Base-by-base conservation (phyloP, 2,113 vertebrate species). In the Tachycineta bicolor region DNA sequence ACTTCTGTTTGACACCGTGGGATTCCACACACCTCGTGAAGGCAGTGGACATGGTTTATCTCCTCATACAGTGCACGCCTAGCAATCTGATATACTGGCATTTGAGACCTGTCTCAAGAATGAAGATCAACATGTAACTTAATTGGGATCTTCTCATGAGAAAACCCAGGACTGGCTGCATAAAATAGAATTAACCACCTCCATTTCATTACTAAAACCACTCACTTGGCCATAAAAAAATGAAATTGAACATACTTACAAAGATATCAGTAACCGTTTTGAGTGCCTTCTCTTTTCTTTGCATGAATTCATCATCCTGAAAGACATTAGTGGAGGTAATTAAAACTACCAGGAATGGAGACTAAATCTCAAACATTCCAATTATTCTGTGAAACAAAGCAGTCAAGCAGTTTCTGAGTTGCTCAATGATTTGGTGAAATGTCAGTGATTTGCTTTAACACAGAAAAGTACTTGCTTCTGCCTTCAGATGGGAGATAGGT, bases 271-370 rank as follows among this genome's bases (percentile, higher is more conserved):
- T 87, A 11, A 99, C 97, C 0, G 98, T 98, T 89, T 97, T 98
- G 64, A 98, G 93, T 23, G 98, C 98, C 79, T 98, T 98, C 79
- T 98, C 98, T 96, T 98, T 99, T 94, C 98, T 98, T 94, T 98
- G 98, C 62, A 97, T 82, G 85, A 99, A 99, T 37, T 99, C 99
- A 52, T 99, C 98, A 97, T 99, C 99, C 99, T 99, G 80, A 26
- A 97, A 97, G 59, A 64, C 46, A 95, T 84, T 41, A 86, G 84
- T 1, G 6, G 10, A 87, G 7, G 25, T 50, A 53, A 90, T 78
- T 49, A 89, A 91, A 94, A 86, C 83, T 16, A 77, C 4, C 71
- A 89, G 87, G 56, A 71, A 94, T 13, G 58, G 37, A 65, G 22
- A 33, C 10, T 46, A 47, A 78, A 71, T 53, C 33, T 70, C 63